Percentiles rank a stretch among this genome's conserved stretches.
phyloP scores from a whole-genome alignment of 2,797 vertebrate species.

The Diplodus puntazzo region DNA sequence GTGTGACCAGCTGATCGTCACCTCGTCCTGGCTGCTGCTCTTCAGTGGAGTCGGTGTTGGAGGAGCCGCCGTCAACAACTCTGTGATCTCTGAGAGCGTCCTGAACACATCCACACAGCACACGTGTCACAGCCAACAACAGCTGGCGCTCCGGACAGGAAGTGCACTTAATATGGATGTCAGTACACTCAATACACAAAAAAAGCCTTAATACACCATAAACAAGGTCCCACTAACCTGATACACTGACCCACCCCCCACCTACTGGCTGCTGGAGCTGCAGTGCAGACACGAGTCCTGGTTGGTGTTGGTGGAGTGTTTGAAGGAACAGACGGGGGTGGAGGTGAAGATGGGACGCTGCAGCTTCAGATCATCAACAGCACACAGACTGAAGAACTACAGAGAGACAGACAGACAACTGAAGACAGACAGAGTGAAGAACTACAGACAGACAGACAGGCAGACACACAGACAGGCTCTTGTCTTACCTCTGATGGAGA shows the following conservation, averaged over 20 bases:
- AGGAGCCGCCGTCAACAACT: conserved; percentile 5
- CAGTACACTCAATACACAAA: no score
- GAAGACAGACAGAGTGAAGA: no score
- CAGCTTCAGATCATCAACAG: conserved; percentile 85
- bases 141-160: no score
- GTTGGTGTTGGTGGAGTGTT: conserved; percentile 79
- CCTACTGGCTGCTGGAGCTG: conserved; percentile 24
- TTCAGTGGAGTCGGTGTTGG: conserved; percentile 59
- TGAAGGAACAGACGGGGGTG: conserved; percentile 88
- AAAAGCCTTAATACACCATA: no score
- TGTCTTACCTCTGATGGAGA: conserved; percentile 89
- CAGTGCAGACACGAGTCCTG: conserved; percentile 42
- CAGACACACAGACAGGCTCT: no score
- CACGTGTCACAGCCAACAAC: no score
- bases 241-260: background rate
- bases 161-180: no score
- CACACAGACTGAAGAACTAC: conserved; percentile 88
- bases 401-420: background rate
- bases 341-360: conserved; percentile 88
- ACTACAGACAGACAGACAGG: no score
- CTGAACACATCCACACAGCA: conserved; percentile 41
- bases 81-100: conserved; percentile 9
- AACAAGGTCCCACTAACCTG: background rate
- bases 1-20: conserved; percentile 1
- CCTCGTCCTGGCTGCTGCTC: conserved; percentile 27